Evolutionary conservation across 2,113 vertebrate species (phyloP), one percentile per base, ranked within the genome.

Genomic region (Neogale vison): DNA sequence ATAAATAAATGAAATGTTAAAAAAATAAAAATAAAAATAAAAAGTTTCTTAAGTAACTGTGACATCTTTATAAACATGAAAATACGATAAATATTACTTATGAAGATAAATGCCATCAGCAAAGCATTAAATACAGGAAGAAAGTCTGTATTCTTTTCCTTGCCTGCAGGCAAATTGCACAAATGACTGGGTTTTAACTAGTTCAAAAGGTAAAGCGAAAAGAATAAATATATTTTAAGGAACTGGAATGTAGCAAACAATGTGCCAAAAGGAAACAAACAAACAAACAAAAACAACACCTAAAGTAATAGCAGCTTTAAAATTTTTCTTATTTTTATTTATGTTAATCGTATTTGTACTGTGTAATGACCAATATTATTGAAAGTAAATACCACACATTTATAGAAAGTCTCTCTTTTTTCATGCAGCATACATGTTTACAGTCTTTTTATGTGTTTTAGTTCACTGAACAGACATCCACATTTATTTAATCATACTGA

Each of bases 51-150:
- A n/a, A 80, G 26, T 88, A 63, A 59, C 72, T 83, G 57, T 83
- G 76, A 1, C 24, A 92, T 89, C 59, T 92, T 86, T 80, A 52
- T n/a, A 89, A 95, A 84, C 55, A 97, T 36, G 13, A 92, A 69
- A 72, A 61, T 74, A 82, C 4, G 89, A 76, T 80, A 95, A 83
- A 61, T 76, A 20, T 67, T 81, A 45, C 69, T 90, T 95, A 88
- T 47, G 74, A 59, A 67, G 42, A 84, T 93, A 96, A 94, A 88
- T 88, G 50, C 55, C 31, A 61, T 88, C 59, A 55, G 4, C 23
- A 88, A 88, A 92, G 45, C 36, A 72, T 36, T 88, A 83, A 77
- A 86, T 82, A 17, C 42, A 45, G 45, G 21, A 5, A 72, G 34
- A 86, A 95, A 59, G 20, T 24, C 65, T 26, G 24, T 71, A 83